phyloP scores from a whole-genome alignment of 1,140 invertebrate genomes.

The Drosophila sechellia region DNA sequence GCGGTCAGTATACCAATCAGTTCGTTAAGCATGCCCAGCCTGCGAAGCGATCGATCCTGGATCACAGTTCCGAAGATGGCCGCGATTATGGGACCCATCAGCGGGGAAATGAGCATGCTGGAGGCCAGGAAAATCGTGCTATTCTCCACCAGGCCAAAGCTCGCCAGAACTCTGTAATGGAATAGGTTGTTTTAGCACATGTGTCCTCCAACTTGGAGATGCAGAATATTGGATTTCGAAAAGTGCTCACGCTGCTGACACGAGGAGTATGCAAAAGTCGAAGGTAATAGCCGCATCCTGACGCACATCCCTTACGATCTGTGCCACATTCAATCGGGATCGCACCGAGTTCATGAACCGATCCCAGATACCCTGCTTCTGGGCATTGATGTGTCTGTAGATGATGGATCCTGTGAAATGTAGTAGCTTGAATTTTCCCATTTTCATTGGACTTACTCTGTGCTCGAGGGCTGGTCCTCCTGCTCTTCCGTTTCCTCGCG shows the following conservation, averaged over 20 bases:
- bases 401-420: neutral
- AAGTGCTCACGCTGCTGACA: conserved; percentile 88
- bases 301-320: conserved; percentile 89
- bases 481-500: conserved; percentile 23
- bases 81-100: conserved; percentile 92
- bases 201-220: neutral
- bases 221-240: neutral
- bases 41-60: conserved; percentile 87
- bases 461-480: conserved; percentile 13
- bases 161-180: conserved; percentile 84
- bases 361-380: conserved; percentile 85
- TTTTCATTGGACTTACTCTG: conserved; percentile 33
- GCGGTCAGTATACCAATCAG: conserved; percentile 88
- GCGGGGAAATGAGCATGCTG: conserved; percentile 91
- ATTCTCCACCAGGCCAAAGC: conserved; percentile 91
- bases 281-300: conserved; percentile 89
- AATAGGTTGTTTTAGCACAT: neutral
- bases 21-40: conserved; percentile 88
- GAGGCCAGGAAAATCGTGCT: conserved; percentile 90
- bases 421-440: too few species aligned
- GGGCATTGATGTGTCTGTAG: conserved; percentile 46
- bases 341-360: conserved; percentile 87
- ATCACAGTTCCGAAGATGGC: conserved; percentile 90
- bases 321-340: conserved; percentile 89
- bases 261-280: conserved; percentile 89